Conservation (phyloP, 2,797 vertebrate genomes). For the Anguilla marmorata region DNA sequence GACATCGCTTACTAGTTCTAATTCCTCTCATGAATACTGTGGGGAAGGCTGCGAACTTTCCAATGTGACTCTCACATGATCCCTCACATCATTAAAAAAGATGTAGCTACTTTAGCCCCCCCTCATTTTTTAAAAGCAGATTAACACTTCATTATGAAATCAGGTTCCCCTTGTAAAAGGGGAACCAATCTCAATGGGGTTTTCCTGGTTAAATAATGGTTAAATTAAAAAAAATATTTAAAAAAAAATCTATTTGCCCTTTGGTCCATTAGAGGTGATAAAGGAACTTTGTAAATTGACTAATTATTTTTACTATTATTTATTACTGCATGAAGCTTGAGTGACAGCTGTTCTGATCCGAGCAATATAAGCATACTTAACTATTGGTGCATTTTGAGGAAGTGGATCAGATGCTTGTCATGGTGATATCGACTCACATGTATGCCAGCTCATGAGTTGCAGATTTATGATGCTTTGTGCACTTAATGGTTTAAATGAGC, state of each 20-base stretch:
- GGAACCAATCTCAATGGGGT: background rate
- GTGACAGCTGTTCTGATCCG: background rate
- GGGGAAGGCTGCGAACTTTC: slow-evolving; percentile 35
- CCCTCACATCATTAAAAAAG: slow-evolving; percentile 38
- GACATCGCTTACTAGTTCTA: slow-evolving; percentile 14
- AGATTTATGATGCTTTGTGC: background rate
- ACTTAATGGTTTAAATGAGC: background rate
- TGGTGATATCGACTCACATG: background rate
- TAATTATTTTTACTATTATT: background rate
- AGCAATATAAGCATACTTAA: background rate
- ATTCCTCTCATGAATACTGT: slow-evolving; percentile 46
- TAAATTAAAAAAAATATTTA: no score
- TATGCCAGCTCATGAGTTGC: background rate
- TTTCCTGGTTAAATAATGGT: no score
- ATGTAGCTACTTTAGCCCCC: slow-evolving; percentile 35
- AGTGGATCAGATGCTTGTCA: background rate
- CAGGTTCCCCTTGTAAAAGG: background rate
- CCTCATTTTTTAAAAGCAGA: background rate
- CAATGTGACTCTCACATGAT: slow-evolving; percentile 71
- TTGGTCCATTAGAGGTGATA: background rate
- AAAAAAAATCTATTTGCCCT: background rate
- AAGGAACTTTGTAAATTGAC: background rate
- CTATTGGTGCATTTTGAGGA: background rate
- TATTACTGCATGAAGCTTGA: background rate
- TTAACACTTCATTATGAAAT: background rate